Conservation (phyloP, 2,797 vertebrate genomes). For the Chrysocyon brachyurus region DNA sequence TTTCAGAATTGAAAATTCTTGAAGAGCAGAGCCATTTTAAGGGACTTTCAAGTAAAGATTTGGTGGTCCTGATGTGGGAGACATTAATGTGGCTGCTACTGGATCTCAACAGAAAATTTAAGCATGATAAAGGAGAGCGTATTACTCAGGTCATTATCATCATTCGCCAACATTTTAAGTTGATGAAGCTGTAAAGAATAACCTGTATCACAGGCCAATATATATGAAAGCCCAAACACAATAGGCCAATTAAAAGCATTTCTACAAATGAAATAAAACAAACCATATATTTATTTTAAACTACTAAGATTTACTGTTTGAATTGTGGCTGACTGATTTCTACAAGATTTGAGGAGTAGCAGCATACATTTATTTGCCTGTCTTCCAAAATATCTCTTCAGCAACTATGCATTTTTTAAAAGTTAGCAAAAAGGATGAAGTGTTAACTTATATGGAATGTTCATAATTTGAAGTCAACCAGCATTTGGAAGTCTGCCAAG, state of each 20-base stretch:
- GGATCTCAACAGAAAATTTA: constrained; percentile 17
- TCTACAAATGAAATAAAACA: constrained; percentile 43
- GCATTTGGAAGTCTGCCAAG: constrained; percentile 66
- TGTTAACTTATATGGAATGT: constrained; percentile 60
- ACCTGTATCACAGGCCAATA: neutral
- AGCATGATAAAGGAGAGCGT: neutral
- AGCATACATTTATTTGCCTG: neutral
- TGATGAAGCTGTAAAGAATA: constrained; percentile 33
- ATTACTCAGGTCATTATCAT: constrained; percentile 17
- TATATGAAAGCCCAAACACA: neutral
- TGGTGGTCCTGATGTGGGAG: neutral
- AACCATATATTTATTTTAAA: neutral
- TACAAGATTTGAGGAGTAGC: neutral
- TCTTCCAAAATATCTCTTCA: constrained; percentile 53
- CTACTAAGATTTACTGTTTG: constrained; percentile 40
- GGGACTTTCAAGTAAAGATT: constrained; percentile 34
- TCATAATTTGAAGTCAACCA: constrained; percentile 69
- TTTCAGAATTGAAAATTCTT: constrained; percentile 24
- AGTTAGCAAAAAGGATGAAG: constrained; percentile 51
- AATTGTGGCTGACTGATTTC: constrained; percentile 2
- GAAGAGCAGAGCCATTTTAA: constrained; percentile 8
- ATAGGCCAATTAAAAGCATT: constrained; percentile 22
- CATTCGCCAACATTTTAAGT: neutral
- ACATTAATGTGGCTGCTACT: neutral
- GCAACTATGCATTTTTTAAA: constrained; percentile 37